These are phyloP conservation scores for Lumbricus terrestris DNA, from an alignment of 2,888 invertebrate genomes.

Conservation along the genomic window DNA sequence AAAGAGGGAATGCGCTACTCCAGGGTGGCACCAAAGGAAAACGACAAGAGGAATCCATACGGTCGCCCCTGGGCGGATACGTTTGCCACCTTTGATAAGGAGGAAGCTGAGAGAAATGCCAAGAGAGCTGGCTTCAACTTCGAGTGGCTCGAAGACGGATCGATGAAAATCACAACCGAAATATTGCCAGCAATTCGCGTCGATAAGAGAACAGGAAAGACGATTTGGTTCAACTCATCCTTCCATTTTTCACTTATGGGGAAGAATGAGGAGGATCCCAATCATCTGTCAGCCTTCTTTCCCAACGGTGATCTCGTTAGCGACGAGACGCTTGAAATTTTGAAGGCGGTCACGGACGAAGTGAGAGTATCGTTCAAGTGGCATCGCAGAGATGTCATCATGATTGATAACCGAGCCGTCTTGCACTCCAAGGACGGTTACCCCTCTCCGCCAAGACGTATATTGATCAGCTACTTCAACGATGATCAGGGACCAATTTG, in stretches of 20 bases:
- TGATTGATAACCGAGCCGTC: conserved; percentile 46
- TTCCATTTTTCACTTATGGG: conserved; percentile 46
- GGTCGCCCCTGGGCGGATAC: conserved; percentile 49
- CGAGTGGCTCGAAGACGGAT: conserved; percentile 46
- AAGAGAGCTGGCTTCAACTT: conserved; percentile 35
- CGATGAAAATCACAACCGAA: conserved; percentile 43
- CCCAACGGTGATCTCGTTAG: conserved; percentile 44
- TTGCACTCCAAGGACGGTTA: conserved; percentile 44
- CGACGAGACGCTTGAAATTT: conserved; percentile 40
- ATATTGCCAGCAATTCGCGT: conserved; percentile 42
- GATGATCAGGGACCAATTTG: not conserved
- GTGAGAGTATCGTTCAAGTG: conserved; percentile 43
- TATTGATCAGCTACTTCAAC: not conserved
- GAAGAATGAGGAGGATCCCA: conserved; percentile 42
- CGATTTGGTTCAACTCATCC: conserved; percentile 48
- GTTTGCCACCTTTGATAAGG: conserved; percentile 41
- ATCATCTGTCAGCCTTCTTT: conserved; percentile 43
- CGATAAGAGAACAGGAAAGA: conserved; percentile 43
- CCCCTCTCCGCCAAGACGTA: not conserved
- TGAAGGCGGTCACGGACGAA: conserved; percentile 39
- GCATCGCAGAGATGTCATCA: conserved; percentile 45
- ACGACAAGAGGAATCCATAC: conserved; percentile 44
- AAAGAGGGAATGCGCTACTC: conserved; percentile 42
- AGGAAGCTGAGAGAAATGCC: conserved; percentile 43
- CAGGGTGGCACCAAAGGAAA: conserved; percentile 43